Percentiles rank a stretch among this genome's conserved stretches.
Conservation (phyloP, 2,113 vertebrate genomes). For the Thunnus thynnus region DNA sequence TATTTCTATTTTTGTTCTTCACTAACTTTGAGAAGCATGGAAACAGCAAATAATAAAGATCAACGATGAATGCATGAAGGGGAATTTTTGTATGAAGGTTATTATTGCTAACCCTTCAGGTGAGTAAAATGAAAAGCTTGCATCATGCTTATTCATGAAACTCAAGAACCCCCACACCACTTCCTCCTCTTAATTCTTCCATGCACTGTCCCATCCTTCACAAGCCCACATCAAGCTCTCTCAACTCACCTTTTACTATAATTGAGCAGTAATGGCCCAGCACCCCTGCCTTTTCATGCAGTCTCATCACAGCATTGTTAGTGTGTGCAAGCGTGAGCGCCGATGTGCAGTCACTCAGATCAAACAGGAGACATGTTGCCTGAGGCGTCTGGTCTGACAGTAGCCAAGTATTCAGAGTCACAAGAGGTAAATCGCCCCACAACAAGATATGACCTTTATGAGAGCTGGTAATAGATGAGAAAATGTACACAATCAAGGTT, state of each 20-base stretch:
- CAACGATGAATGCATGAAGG: constrained; percentile 14
- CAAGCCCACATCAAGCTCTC: background rate
- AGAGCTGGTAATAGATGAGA: constrained; percentile 42
- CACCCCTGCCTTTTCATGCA: background rate
- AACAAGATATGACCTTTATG: constrained; percentile 41
- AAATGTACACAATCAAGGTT: constrained; percentile 50
- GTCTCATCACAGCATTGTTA: background rate
- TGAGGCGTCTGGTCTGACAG: background rate
- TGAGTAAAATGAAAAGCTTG: constrained; percentile 6
- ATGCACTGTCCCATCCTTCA: background rate
- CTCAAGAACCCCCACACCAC: background rate
- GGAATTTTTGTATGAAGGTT: background rate
- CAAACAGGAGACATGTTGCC: constrained; percentile 22
- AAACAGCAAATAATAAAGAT: constrained; percentile 10
- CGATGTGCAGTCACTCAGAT: constrained; percentile 10
- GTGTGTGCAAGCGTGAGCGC: background rate
- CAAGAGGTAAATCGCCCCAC: constrained; percentile 18
- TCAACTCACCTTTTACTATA: constrained; percentile 18
- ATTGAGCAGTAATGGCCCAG: constrained; percentile 8
- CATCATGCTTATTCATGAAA: background rate
- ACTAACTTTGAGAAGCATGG: background rate
- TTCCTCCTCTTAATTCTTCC: background rate
- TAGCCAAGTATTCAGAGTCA: constrained; percentile 23
- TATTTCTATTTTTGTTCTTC: constrained; percentile 32
- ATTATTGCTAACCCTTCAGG: background rate